Evolutionary conservation across 2,113 vertebrate genomes (phyloP).

Genomic region (Nettapus auritus): DNA sequence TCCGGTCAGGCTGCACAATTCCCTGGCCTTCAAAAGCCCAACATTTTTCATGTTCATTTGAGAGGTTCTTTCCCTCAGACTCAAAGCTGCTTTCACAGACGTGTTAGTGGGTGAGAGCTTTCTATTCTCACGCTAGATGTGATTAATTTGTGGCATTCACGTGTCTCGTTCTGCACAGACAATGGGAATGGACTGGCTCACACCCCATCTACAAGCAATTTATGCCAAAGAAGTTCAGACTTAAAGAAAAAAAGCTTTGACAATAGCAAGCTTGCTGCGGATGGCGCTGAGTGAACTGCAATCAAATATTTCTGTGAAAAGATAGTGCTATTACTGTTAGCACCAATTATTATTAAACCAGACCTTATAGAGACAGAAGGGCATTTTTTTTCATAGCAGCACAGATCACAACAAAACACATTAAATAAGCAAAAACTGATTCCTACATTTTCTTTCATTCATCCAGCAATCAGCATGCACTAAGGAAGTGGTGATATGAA

Average conservation of each 20-base stretch:
- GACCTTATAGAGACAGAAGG: background rate
- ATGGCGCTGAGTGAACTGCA: background rate
- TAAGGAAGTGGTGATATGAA: background rate
- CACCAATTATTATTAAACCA: conserved; percentile 28
- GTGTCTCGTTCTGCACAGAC: conserved; percentile 79
- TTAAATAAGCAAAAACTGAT: background rate
- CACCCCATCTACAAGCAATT: conserved; percentile 86
- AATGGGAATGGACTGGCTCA: conserved; percentile 87
- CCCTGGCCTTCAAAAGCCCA: conserved; percentile 76
- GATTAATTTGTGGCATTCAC: conserved; percentile 94
- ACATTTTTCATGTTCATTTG: conserved; percentile 86
- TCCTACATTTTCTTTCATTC: conserved; percentile 37
- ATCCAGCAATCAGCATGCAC: conserved; percentile 13
- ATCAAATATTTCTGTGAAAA: conserved; percentile 4
- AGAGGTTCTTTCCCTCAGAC: conserved; percentile 78
- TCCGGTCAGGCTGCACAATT: conserved; percentile 76
- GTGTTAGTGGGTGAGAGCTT: conserved; percentile 79
- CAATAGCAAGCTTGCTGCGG: conserved; percentile 38
- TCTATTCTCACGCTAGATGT: conserved; percentile 85
- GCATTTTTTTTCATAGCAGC: background rate
- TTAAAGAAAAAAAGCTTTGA: conserved; percentile 59
- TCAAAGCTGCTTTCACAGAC: conserved; percentile 77
- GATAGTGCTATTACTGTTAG: background rate
- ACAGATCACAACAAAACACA: background rate
- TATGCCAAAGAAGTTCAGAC: conserved; percentile 79